Conservation (phyloP, 2,888 invertebrate species). For the Rhingia campestris region DNA sequence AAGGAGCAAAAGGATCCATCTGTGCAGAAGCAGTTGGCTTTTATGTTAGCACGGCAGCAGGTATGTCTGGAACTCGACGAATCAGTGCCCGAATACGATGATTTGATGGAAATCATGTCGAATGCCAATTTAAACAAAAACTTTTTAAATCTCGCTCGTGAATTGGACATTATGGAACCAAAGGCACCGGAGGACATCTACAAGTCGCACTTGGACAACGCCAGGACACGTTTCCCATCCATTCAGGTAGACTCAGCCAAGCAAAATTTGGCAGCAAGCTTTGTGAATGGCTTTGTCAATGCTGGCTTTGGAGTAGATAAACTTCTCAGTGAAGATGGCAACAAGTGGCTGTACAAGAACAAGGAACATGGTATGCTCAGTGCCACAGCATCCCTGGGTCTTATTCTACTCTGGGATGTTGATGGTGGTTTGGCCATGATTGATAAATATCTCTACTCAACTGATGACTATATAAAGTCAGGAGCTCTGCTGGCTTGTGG, state of each 20-base stretch:
- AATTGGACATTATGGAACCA: slow-evolving; percentile 99
- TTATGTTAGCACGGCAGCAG: slow-evolving; percentile 97
- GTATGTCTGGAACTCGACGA: slow-evolving; percentile 91
- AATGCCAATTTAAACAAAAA: slow-evolving; percentile 96
- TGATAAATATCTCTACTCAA: slow-evolving; percentile 97
- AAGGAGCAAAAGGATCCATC: slow-evolving; percentile 90
- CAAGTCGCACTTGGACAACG: slow-evolving; percentile 97
- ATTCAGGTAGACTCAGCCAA: slow-evolving; percentile 96
- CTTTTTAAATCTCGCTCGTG: slow-evolving; percentile 95
- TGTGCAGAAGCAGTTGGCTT: slow-evolving; percentile 96
- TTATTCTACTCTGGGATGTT: slow-evolving; percentile 98
- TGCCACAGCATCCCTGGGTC: slow-evolving; percentile 97
- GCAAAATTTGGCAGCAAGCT: slow-evolving; percentile 97
- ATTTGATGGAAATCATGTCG: slow-evolving; percentile 94
- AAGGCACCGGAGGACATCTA: slow-evolving; percentile 99
- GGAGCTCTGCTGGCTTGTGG: slow-evolving; percentile 98
- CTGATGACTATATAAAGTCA: slow-evolving; percentile 98
- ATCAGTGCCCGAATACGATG: slow-evolving; percentile 86
- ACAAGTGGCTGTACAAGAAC: slow-evolving; percentile 96
- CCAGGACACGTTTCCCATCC: slow-evolving; percentile 88
- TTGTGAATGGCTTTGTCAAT: slow-evolving; percentile 99
- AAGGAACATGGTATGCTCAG: slow-evolving; percentile 99
- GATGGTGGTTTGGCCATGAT: slow-evolving; percentile 98
- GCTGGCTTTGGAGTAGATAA: slow-evolving; percentile 99
- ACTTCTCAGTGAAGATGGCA: slow-evolving; percentile 92